Evolutionary conservation across 2,113 vertebrate genomes (phyloP), one percentile per base, ranked within the genome.

Genomic region (Cochlearius cochlearius): DNA sequence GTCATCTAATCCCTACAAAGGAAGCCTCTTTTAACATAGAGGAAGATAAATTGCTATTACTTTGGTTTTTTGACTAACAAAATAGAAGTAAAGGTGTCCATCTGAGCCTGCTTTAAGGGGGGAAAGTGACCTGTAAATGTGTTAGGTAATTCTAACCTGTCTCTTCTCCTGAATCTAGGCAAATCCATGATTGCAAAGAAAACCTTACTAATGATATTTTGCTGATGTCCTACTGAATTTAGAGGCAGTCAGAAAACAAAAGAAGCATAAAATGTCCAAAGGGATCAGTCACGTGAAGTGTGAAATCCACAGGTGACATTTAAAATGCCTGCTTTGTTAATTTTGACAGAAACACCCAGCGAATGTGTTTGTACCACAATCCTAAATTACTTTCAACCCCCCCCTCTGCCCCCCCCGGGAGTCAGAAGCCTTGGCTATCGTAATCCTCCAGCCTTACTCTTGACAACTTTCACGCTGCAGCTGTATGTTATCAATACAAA

Each of bases 401-500:
- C 8, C 7, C 16, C 11, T 49, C 7, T 5, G 39, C 23, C 8
- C 7, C 16, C 11, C 53, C 7, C 4, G 39, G 41, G 74, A 92
- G 45, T 17, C 36, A 13, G 72, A 58, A 92, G 83, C 56, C 36
- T 74, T 52, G 36, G 39, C 88, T 97, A 97, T 97, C 97, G 43
- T 20, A 52, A 15, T 16, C 50, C 60, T 79, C 60, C 95, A 97
- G 94, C 84, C 45, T 66, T 10, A 7, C 41, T 49, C 36, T 10
- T 83, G 74, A 53, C 71, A 80, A 30, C 93, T 88, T 72, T 58
- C 36, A 34, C 30, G 47, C 34, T 50, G 84, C 69, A 36, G 64
- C 81, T 79, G 49, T 56, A 21, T 36, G 50, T 94, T 98, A 97
- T 97, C 97, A 94, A 55, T 38, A 73, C 82, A 83, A 39, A 97